These are phyloP conservation scores for Ophioderma brevispina DNA, from an alignment of 35 echinoderm and acorn worm species.

Conservation along the genomic window DNA sequence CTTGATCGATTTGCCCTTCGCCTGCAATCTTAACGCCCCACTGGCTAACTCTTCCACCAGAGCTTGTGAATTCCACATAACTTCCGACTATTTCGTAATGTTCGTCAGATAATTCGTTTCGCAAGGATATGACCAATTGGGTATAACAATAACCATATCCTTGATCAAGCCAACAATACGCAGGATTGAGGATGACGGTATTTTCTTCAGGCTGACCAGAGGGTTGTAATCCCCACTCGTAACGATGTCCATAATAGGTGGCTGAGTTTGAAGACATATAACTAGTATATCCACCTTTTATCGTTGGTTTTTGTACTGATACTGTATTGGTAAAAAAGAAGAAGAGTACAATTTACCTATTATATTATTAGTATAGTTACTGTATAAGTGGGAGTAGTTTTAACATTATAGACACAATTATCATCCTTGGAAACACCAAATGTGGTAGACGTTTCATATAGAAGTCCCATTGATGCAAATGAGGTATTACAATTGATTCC, in stretches of 20 bases:
- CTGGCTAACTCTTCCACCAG: not conserved
- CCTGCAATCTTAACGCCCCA: not conserved
- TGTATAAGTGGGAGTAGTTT: too few relatives aligned
- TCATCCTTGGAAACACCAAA: too few relatives aligned
- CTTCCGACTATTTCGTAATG: not conserved
- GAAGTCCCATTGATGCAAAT: too few relatives aligned
- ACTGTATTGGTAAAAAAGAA: too few relatives aligned
- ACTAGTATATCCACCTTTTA: not conserved
- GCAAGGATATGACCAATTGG: not conserved
- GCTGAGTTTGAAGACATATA: not conserved
- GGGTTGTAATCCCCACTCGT: not conserved
- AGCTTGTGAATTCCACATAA: not conserved
- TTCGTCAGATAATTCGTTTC: not conserved
- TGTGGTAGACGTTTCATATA: too few relatives aligned
- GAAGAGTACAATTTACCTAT: too few relatives aligned
- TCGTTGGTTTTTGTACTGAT: not conserved
- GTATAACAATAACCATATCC: not conserved
- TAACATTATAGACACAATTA: too few relatives aligned
- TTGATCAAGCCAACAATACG: not conserved
- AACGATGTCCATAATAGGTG: not conserved
- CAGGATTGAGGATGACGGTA: not conserved
- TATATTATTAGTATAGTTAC: too few relatives aligned
- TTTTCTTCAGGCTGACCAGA: not conserved
- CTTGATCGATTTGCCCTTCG: not conserved
- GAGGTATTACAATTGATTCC: too few relatives aligned